These are phyloP conservation scores for Drosophila leontia DNA, from an alignment of 1,140 invertebrate species.

Conservation along the genomic window DNA sequence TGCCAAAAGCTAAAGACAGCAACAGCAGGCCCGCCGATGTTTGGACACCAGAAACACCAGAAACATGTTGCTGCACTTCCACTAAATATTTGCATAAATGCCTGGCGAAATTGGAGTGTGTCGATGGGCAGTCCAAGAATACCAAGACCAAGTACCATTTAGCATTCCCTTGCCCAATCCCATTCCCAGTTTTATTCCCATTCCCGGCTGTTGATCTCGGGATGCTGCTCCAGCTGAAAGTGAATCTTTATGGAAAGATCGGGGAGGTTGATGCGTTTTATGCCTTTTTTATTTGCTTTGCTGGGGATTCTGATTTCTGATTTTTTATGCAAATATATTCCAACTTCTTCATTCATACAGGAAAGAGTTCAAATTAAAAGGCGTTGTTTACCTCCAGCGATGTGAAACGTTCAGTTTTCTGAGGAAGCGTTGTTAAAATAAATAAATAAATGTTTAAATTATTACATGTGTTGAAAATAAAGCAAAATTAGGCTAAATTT, in stretches of 20 bases:
- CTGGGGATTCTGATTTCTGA: not conserved
- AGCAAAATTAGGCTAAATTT: not conserved
- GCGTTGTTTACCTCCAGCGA: not conserved
- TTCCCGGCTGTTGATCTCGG: not conserved
- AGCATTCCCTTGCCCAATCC: not conserved
- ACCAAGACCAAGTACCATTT: not conserved
- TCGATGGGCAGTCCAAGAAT: not conserved
- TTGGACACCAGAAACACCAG: conserved; percentile 16
- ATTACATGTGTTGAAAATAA: no score
- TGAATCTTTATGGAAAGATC: not conserved
- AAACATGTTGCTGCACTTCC: conserved; percentile 28
- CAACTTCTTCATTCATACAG: not conserved
- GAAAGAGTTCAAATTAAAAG: conserved; percentile 3
- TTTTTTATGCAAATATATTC: conserved; percentile 13
- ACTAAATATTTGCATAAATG: conserved; percentile 35
- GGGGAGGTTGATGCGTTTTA: not conserved
- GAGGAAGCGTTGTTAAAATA: conserved; percentile 5
- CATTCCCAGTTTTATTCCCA: not conserved
- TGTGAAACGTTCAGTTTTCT: not conserved
- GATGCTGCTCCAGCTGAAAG: conserved; percentile 9
- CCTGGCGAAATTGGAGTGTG: conserved; percentile 18
- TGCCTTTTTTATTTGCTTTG: not conserved
- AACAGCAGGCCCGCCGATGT: conserved; percentile 5
- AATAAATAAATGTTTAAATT: not conserved
- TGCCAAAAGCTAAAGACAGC: conserved; percentile 32